Evolutionary conservation across 2,888 invertebrate genomes (phyloP), one percentile per base, ranked within the genome.

Genomic region (Nomada goodeniana): DNA sequence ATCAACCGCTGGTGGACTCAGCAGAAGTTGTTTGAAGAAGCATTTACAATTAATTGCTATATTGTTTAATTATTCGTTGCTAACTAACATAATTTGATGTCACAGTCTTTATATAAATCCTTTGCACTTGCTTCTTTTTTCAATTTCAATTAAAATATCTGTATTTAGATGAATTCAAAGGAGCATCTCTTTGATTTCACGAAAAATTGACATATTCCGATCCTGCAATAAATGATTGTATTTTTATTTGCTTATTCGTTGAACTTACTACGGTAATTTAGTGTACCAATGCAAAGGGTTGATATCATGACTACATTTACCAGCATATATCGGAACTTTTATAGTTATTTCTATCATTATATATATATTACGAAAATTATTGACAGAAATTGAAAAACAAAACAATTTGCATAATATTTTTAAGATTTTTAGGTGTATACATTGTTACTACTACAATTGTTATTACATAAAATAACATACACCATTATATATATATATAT

Each of bases 1-100:
- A 91, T 80, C 90, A 93, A 84, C 93, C 93, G 67, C 87, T 93
- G 84, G 91, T 93, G 91, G 90, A 91, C 82, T 86, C 89, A 44
- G 79, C 88, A 67, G 88, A 91, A 89, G 74, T 88, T 80, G 89
- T 91, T 82, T 91, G 82, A 90, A 73, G 42, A 78, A 76, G 23
- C 74, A 78, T 59, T 59, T 71, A 69, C 52, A 68, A 55, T 68
- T 60, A n/a, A 59, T 55, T 68, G 20, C 20, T 57, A 23, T 57
- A 26, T 7, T 47, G 20, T 64, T 18, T 65, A 76, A 80, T 71
- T 67, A 44, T 80, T 85, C 65, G 13, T 80, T 77, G 67, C 36
- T 76, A 18, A 55, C 13, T 74, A 74, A 61, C 15, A 73, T 0
- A 52, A 55, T 55, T 53, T 60, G 15, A 13, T 65, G 55, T 76